Evolutionary conservation across 2,888 invertebrate species (phyloP).

Genomic region (Dione juno): DNA sequence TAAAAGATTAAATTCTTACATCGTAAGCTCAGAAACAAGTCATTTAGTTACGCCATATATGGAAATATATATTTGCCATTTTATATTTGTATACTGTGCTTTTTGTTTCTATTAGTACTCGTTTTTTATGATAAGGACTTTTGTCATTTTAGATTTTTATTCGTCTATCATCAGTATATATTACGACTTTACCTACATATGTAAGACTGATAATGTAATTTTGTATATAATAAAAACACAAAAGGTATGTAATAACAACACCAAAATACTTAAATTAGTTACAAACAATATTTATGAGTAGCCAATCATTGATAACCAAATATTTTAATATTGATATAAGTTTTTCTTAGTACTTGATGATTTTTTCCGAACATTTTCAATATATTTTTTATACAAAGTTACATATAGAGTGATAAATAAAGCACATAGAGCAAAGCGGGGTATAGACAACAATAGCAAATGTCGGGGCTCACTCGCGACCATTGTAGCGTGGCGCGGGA

Average conservation of each 20-base stretch:
- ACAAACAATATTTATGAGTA: too few species aligned
- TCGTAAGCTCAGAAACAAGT: slow-evolving; percentile 41
- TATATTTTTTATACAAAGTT: slow-evolving; percentile 47
- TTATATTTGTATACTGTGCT: slow-evolving; percentile 21
- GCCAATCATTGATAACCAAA: too few species aligned
- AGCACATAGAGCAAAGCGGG: slow-evolving; percentile 68
- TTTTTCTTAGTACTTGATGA: neutral
- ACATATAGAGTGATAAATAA: slow-evolving; percentile 68
- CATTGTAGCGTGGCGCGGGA: slow-evolving; percentile 83
- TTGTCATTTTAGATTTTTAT: too few species aligned
- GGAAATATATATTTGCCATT: slow-evolving; percentile 41
- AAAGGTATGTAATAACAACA: too few species aligned
- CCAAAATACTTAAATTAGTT: too few species aligned
- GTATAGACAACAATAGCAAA: slow-evolving; percentile 80
- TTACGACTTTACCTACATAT: too few species aligned
- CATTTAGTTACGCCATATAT: slow-evolving; percentile 42
- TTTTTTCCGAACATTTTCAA: neutral
- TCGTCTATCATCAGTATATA: too few species aligned
- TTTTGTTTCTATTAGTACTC: neutral
- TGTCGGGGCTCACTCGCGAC: slow-evolving; percentile 80
- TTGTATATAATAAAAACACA: too few species aligned
- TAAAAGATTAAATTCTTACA: slow-evolving; percentile 45
- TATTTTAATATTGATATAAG: too few species aligned
- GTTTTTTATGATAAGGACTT: neutral
- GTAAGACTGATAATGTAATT: too few species aligned